These are phyloP conservation scores for Psylliodes chrysocephalus DNA, from an alignment of 2,888 invertebrate genomes.

Conservation along the genomic window DNA sequence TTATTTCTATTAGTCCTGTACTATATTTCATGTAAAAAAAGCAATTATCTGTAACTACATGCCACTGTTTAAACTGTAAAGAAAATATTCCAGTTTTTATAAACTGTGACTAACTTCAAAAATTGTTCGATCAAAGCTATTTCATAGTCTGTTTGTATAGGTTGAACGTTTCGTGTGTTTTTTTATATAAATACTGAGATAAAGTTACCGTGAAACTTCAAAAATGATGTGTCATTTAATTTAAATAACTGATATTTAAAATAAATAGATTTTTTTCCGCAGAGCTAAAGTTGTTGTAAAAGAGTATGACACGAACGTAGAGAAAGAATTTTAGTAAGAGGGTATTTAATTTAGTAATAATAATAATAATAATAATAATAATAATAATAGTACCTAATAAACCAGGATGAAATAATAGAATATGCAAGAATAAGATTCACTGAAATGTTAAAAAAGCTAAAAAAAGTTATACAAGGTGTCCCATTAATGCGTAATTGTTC, in stretches of 20 bases:
- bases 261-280: conserved; percentile 45
- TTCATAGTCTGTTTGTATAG: conserved; percentile 46
- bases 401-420: too few relatives aligned
- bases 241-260: conserved; percentile 54
- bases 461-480: too few relatives aligned
- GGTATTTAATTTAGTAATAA: too few relatives aligned
- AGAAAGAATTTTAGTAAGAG: conserved; percentile 22
- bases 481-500: too few relatives aligned
- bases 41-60: conserved; percentile 35
- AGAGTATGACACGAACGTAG: conserved; percentile 44
- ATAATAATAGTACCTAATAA: too few relatives aligned
- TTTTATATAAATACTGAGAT: conserved; percentile 45
- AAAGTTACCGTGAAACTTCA: conserved; percentile 44
- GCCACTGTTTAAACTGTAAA: conserved; percentile 26
- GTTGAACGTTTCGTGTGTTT: conserved; percentile 39
- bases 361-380: too few relatives aligned
- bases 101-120: conserved; percentile 20
- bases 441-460: too few relatives aligned
- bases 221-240: conserved; percentile 53
- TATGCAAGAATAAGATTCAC: too few relatives aligned
- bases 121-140: conserved; percentile 36
- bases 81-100: conserved; percentile 20
- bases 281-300: neutral
- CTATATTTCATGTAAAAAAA: conserved; percentile 15
- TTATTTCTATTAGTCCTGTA: neutral